Evolutionary conservation across 2,797 vertebrate genomes (phyloP).

Genomic region (Telmatherina bonti): DNA sequence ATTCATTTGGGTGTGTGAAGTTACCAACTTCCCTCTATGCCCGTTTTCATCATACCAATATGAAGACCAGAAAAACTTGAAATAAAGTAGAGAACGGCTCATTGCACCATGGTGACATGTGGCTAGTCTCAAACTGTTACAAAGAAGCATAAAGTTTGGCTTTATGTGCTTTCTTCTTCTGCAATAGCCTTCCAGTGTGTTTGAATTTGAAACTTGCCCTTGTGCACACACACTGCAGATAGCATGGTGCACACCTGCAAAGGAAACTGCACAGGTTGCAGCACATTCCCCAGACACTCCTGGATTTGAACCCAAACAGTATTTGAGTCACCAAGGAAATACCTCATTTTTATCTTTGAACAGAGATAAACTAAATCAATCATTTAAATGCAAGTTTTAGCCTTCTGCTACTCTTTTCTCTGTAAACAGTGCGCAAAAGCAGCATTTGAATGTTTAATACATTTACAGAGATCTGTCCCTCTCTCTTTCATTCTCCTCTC

Average conservation of each 20-base stretch:
- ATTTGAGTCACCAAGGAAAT: not conserved
- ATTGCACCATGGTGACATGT: conserved; percentile 7
- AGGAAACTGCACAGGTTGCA: not conserved
- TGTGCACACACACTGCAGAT: not conserved
- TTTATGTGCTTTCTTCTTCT: not conserved
- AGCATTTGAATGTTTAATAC: conserved; percentile 5
- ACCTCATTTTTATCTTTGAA: not conserved
- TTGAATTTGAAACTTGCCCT: not conserved
- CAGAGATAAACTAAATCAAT: not conserved
- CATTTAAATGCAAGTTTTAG: not conserved
- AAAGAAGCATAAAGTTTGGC: not conserved
- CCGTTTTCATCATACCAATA: conserved; percentile 1
- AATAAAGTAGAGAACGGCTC: not conserved
- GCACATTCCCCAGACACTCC: conserved; percentile 1
- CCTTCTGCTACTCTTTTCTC: not conserved
- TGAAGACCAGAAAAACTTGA: conserved; percentile 2
- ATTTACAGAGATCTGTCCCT: not conserved
- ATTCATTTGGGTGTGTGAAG: conserved; percentile 6
- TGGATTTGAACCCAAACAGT: not conserved
- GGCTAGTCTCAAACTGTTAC: conserved; percentile 1
- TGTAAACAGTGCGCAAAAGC: conserved; percentile 7
- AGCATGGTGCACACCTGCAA: conserved; percentile 7
- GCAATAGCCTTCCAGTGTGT: not conserved
- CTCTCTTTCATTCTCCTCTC: not conserved
- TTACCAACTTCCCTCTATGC: not conserved